Base-by-base conservation (phyloP, 1,140 invertebrate species). In the Pachyrhynchus sulphureomaculatus region DNA sequence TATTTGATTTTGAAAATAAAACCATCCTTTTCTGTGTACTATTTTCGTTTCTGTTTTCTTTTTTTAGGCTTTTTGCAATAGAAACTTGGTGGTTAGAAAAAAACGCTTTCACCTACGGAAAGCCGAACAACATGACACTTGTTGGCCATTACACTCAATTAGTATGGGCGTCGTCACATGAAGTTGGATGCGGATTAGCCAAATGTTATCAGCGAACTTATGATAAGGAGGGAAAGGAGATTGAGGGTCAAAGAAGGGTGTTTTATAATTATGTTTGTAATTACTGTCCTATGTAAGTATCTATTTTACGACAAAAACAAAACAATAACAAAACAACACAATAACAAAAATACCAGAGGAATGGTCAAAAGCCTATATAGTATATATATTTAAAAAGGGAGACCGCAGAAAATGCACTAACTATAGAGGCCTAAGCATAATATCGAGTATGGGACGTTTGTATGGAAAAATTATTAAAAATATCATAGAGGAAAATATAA, bases 181-280 rank as follows among this genome's bases (percentile, higher is more conserved):
- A 86, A 68, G 82, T 92, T 12, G 90, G 90, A 9, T 93, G 90
- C 69, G 90, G 89, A 0, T 82, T 89, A 65, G 81, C 86, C 6
- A 82, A 86, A 65, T 93, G 90, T 67, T 71, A n/a, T 61, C 72
- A 26, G 80, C 81, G 59, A 12, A 10, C 10, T 3, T 34, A 56
- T 8, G 21, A 59, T 42, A 64, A 39, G n/a, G 42, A 62, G 18
- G 62, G 42, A n/a, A 66, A 68, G 15, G 80, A 75, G 10, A 32
- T 47, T 6, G 17, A 32, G 3, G 37, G 15, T 44, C 83, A 81
- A 17, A 81, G 81, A 67, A 83, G 84, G 34, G 78, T 77, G 51
- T 92, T 86, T 75, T 92, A 84, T 76, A 90, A 87, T 76, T 93
- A 93, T 72, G 84, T 93, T n/a, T 93, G 90, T 75, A 91, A 92